Evolutionary conservation across 2,888 invertebrate genomes (phyloP).

Genomic region (Cenopis cana): DNA sequence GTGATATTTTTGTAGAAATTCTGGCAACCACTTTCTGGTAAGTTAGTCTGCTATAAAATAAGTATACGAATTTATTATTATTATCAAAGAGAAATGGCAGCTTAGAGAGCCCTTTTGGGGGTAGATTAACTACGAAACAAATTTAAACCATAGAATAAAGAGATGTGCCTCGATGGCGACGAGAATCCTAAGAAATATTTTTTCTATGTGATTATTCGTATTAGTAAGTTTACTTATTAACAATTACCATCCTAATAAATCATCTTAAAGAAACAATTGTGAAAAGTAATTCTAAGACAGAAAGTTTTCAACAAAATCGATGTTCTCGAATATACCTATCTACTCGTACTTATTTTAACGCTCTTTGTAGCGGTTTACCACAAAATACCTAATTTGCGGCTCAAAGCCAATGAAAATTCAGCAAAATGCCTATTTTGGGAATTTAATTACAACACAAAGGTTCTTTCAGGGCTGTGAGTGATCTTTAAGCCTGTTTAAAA

Average conservation of each 20-base stretch:
- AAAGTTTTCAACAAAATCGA: background rate
- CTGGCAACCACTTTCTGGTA: background rate
- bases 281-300: background rate
- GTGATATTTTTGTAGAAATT: background rate
- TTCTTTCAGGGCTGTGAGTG: conserved; percentile 2
- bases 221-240: too few species aligned
- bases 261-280: background rate
- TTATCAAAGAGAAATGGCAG: too few species aligned
- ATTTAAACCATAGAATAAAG: too few species aligned
- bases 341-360: background rate
- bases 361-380: background rate
- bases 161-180: too few species aligned
- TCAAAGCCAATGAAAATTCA: background rate
- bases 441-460: conserved; percentile 17
- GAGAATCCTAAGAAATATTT: too few species aligned
- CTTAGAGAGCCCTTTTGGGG: too few species aligned
- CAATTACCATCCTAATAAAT: too few species aligned
- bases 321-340: background rate
- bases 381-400: background rate
- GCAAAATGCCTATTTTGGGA: background rate
- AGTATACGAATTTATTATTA: too few species aligned
- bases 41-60: too few species aligned
- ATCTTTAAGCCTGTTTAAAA: conserved; percentile 8
- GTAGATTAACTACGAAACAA: too few species aligned
- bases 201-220: too few species aligned